Conservation (phyloP, 2,113 vertebrate genomes). For the Nyctibius bracteatus region DNA sequence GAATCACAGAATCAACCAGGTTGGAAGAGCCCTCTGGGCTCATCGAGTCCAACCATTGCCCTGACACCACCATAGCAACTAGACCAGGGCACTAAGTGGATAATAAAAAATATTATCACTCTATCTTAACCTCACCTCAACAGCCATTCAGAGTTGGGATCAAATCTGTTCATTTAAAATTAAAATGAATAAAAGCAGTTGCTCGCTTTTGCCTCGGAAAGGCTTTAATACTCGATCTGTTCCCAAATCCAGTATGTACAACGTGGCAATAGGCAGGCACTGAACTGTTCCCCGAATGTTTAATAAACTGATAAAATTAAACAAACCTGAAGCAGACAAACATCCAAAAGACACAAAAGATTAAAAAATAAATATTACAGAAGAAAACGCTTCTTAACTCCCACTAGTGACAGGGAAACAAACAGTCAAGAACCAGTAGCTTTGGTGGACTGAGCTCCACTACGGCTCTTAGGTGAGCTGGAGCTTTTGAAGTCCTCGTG, state of each 20-base stretch:
- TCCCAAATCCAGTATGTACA: background rate
- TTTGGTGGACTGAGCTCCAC: background rate
- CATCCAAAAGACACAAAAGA: background rate
- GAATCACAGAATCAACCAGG: no score
- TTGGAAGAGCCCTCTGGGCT: no score
- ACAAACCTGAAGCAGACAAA: background rate
- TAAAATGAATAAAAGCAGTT: background rate
- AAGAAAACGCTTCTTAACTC: background rate
- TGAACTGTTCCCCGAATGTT: rapidly evolving
- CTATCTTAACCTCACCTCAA: background rate
- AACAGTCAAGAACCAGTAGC: background rate
- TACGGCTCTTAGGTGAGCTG: rapidly evolving
- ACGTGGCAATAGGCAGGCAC: background rate
- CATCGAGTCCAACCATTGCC: no score
- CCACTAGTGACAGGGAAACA: background rate
- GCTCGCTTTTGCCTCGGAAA: background rate
- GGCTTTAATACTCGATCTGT: background rate
- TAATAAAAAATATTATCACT: background rate
- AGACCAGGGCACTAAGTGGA: no score
- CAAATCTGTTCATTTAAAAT: background rate
- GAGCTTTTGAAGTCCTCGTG: background rate
- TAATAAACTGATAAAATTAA: background rate
- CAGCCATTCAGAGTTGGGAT: background rate
- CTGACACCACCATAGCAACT: no score
- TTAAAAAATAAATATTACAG: background rate